Evolutionary conservation across 64 coral and sea anemone species (phyloP), one percentile per base, ranked within the genome.

Genomic region (Astreopora myriophthalma): DNA sequence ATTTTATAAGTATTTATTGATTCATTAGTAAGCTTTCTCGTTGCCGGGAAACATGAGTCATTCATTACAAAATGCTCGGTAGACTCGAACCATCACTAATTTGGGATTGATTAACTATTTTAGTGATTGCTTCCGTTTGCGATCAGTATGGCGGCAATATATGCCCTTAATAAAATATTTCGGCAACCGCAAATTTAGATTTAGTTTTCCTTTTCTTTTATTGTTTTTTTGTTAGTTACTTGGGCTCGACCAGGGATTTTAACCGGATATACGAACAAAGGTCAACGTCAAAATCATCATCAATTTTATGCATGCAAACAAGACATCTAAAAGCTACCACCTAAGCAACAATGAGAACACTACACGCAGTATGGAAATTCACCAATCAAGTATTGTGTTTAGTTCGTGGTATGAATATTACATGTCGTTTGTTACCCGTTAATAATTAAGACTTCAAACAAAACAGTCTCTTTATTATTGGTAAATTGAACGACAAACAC

Each of bases 371-470:
- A 63, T 36, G 23, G 34, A 83, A 20, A 8, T 62, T 34, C 79
- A 64, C 79, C 79, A 83, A 83, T 64, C 52, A 83, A 61, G 32
- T 63, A 31, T 33, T 55, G 3, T 8, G 34, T 38, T 64, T 33
- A 37, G 8, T 35, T 60, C 55, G 10, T 36, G 0, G 8, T n/a
- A 83, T 83, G n/a, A 83, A 83, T 83, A 37, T 83, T 83, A 17
- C 57, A 83, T 64, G 52, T 34, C 17, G 20, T 13, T 23, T 64
- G 52, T 83, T 64, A 12, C 57, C 52, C 30, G 79, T 83, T 64
- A 83, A 83, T 64, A 64, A 63, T 83, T 60, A 83, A 36, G 55
- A 65, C n/a, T 55, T 83, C 5, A 81, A 64, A 36, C 57, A 83
- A 65, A 32, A 63, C 58, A 13, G 17, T 33, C 60, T 28, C 17